Evolutionary conservation across 2,888 invertebrate genomes (phyloP).

Genomic region (Lampropteryx suffumata): DNA sequence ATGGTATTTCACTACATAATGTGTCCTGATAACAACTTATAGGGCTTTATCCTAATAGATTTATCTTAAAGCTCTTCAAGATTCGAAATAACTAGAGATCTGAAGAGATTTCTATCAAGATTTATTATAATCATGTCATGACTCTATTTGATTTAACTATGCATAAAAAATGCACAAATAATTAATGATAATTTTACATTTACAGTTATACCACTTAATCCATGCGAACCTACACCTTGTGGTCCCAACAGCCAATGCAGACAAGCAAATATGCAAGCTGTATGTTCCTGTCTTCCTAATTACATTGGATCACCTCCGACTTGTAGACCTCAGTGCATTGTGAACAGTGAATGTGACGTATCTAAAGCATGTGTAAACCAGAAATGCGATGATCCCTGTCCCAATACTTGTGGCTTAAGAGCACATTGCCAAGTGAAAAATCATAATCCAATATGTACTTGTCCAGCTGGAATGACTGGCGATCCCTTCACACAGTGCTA

Average conservation of each 20-base stretch:
- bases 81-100: too few species aligned
- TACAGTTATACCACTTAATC: conserved; percentile 83
- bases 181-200: conserved; percentile 30
- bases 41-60: too few species aligned
- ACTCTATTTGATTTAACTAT: too few species aligned
- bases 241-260: conserved; percentile 94
- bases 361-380: conserved; percentile 93
- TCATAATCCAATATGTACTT: conserved; percentile 94
- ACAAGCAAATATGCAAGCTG: conserved; percentile 90
- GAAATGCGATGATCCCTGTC: conserved; percentile 94
- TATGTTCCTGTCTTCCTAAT: conserved; percentile 91
- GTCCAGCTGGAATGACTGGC: conserved; percentile 92
- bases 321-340: conserved; percentile 93
- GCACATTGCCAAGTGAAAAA: conserved; percentile 92
- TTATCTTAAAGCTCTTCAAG: too few species aligned
- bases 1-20: too few species aligned
- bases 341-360: conserved; percentile 92
- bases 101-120: too few species aligned
- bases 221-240: conserved; percentile 93
- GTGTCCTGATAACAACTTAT: too few species aligned
- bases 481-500: conserved; percentile 93
- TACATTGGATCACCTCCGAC: conserved; percentile 90
- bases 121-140: too few species aligned
- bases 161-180: too few species aligned
- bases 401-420: conserved; percentile 92